Percentiles rank a stretch among this genome's conserved stretches.
These are phyloP conservation scores for Bilobella aurantiaca DNA, from an alignment of 1,140 invertebrate genomes.

Conservation along the genomic window DNA sequence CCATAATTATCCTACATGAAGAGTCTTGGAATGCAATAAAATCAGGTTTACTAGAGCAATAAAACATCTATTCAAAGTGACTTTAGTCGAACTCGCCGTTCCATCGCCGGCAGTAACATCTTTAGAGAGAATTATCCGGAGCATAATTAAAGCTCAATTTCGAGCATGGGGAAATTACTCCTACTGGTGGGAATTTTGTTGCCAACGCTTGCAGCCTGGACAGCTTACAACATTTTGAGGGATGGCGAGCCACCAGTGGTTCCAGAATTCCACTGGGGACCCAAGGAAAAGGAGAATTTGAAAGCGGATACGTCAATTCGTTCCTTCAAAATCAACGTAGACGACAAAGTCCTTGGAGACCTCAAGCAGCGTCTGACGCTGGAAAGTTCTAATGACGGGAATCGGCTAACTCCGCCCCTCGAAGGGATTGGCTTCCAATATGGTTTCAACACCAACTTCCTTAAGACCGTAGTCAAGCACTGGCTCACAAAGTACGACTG, in stretches of 20 bases:
- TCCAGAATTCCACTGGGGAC: conserved; percentile 44
- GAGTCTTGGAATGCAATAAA: neutral
- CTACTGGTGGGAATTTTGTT: neutral
- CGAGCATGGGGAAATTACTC: conserved; percentile 15
- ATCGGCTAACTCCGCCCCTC: conserved; percentile 47
- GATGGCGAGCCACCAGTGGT: conserved; percentile 21
- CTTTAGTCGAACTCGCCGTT: no score
- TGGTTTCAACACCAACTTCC: conserved; percentile 60
- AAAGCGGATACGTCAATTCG: conserved; percentile 28
- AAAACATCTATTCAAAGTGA: no score
- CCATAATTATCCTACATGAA: no score
- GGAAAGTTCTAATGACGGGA: conserved; percentile 38
- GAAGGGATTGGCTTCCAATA: conserved; percentile 62
- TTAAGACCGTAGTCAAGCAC: conserved; percentile 53
- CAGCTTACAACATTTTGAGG: neutral
- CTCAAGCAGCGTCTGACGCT: conserved; percentile 50
- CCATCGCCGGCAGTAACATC: no score
- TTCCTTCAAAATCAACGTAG: conserved; percentile 30
- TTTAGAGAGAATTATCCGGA: no score
- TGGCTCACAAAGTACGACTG: conserved; percentile 47
- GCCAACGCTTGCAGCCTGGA: neutral
- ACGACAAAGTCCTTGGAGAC: conserved; percentile 45
- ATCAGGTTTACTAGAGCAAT: no score
- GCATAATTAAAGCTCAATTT: neutral
- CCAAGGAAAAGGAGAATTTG: conserved; percentile 24